Evolutionary conservation across 2,113 vertebrate genomes (phyloP), one percentile per base, ranked within the genome.

Genomic region (Sarotherodon lohbergeri): DNA sequence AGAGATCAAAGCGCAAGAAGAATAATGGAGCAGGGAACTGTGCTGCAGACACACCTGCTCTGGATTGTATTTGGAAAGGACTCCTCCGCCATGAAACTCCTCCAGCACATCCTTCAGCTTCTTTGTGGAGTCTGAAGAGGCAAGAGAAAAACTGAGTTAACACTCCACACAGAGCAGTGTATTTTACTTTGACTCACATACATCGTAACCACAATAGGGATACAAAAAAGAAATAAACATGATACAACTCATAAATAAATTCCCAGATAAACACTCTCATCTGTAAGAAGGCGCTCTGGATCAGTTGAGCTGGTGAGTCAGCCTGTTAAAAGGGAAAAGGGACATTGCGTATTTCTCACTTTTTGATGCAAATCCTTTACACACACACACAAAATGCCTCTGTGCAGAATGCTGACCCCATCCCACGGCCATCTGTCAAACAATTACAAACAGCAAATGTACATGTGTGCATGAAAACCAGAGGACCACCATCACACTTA

Each of bases 21-120:
- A 48, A 76, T 50, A 76, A 76, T 50, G 71, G 24, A 12, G 43
- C 43, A 50, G 24, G 48, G 48, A 41, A 13, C 6, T 39, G 56
- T 39, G 14, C 9, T 12, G n/a, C 50, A 29, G 39, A 92, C 95
- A 48, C 96, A 99, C 98, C 97, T 98, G 97, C 82, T 98, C 97
- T 0, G 98, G 97, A 78, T 98, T 97, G 95, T 97, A 98, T 90
- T 97, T 98, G 91, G 97, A 97, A 68, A 98, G 97, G 36, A 97
- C 91, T 0, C 98, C 98, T 0, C 97, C 97, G 9, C 97, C 97
- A 0, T 97, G 96, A 94, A 99, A 99, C 94, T 99, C 98, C 91
- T 97, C 95, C 94, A 99, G 95, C 55, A 99, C 98, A 93, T 99
- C 98, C 93, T 98, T 99, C 84, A 99, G 96, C 95, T 98, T 98